Conservation (phyloP, 2,888 invertebrate species). For the Drosophila neoperkinsi region DNA sequence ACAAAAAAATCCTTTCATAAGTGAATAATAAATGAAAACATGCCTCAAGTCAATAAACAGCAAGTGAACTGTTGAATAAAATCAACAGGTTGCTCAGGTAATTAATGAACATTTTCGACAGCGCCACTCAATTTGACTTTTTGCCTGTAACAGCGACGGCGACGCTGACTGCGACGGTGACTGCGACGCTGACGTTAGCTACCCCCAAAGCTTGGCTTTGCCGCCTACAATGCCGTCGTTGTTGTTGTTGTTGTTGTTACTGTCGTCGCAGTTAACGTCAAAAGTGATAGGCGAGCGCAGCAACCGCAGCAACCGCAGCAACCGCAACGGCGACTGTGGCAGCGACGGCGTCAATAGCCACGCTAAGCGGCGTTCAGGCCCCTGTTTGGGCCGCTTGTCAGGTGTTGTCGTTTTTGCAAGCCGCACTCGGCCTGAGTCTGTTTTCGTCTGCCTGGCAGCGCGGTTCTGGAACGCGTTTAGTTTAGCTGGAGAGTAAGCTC, state of each 20-base stretch:
- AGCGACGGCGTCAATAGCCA: conserved; percentile 13
- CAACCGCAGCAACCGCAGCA: background rate
- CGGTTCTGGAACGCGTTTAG: conserved; percentile 81
- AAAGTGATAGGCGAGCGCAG: conserved; percentile 12
- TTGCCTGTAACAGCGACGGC: conserved; percentile 7
- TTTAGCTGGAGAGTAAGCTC: conserved; percentile 26
- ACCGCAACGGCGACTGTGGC: conserved; percentile 3
- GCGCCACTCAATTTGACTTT: conserved; percentile 53
- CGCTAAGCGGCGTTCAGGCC: conserved; percentile 35
- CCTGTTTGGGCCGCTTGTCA: conserved; percentile 56
- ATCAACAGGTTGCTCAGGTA: conserved; percentile 28
- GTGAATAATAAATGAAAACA: conserved; percentile 1
- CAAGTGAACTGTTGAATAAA: conserved; percentile 15
- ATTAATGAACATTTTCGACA: conserved; percentile 60
- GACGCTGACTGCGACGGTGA: background rate
- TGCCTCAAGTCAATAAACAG: conserved; percentile 5
- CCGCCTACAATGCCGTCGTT: conserved; percentile 29
- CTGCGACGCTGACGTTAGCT: conserved; percentile 12
- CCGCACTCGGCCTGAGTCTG: conserved; percentile 77
- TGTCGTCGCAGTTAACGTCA: conserved; percentile 21
- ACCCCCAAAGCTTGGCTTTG: conserved; percentile 40
- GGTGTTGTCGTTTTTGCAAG: conserved; percentile 83
- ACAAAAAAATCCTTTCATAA: conserved; percentile 1
- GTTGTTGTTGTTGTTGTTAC: conserved; percentile 2
- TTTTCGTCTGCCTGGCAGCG: conserved; percentile 82